phyloP scores from a whole-genome alignment of 2,113 vertebrate genomes.

The Stigmatopora argus region DNA sequence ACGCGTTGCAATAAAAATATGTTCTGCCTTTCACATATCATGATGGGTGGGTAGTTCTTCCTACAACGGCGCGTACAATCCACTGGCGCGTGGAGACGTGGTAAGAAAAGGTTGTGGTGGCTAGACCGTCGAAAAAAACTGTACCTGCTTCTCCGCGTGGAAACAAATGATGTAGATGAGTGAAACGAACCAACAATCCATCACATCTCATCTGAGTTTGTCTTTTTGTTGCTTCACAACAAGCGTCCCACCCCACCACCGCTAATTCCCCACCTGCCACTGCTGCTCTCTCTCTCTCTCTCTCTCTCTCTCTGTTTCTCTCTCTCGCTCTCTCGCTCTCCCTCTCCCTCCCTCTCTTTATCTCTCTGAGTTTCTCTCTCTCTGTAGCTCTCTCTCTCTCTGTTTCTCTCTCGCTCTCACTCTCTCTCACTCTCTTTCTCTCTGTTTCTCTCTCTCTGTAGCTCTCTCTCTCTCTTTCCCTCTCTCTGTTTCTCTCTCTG shows the following conservation, averaged over 20 bases:
- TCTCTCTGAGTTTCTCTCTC: not conserved
- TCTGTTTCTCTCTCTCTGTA: too few species aligned
- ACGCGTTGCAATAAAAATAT: slow-evolving; percentile 36
- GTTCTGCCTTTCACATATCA: slow-evolving; percentile 28
- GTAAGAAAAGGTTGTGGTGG: slow-evolving; percentile 4
- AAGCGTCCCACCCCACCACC: slow-evolving; percentile 33
- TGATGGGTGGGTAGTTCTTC: slow-evolving; percentile 15
- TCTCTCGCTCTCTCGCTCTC: slow-evolving; percentile 13
- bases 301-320: slow-evolving; percentile 11
- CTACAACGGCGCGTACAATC: slow-evolving; percentile 34
- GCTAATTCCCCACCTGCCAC: slow-evolving; percentile 35
- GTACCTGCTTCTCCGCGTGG: slow-evolving; percentile 39
- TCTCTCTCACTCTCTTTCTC: too few species aligned
- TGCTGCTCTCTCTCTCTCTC: slow-evolving; percentile 5
- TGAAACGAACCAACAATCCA: slow-evolving; percentile 20
- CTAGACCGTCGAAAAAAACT: not conserved
- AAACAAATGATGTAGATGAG: slow-evolving; percentile 1
- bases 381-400: too few species aligned
- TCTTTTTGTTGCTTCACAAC: slow-evolving; percentile 22
- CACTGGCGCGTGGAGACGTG: slow-evolving; percentile 16
- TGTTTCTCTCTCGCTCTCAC: too few species aligned
- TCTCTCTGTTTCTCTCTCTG: too few species aligned
- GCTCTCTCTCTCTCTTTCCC: not conserved
- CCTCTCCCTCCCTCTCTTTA: slow-evolving; percentile 4
- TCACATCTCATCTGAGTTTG: slow-evolving; percentile 9